Base-by-base conservation (phyloP, 2,113 vertebrate genomes). In the Lampris megalopsis region DNA sequence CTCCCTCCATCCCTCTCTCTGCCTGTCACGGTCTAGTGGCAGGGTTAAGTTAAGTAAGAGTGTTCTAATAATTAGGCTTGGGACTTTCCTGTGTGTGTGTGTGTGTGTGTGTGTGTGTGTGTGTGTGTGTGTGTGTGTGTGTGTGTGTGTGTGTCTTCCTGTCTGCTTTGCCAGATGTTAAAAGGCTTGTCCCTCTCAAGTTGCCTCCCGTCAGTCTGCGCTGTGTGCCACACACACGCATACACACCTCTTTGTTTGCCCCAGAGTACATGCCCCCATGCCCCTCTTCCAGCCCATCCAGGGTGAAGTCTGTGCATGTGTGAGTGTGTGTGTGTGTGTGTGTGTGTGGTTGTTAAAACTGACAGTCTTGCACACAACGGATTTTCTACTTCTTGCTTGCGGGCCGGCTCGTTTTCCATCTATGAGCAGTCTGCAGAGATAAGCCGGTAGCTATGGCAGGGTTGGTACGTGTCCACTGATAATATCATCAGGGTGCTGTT, bases 101-200 rank as follows among this genome's bases (percentile, higher is more conserved):
- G 86, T 90, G 92, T 93, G 94, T 71, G 75, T 53, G 64, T 79
- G 57, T 35, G 60, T 54, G 71, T 56, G 79, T 78, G 81, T 68
- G 77, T 73, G 73, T 54, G 71, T 13, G 53, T 13, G 53, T 13
- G 11, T 54, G 53, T 54, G 53, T 54, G 53, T 13, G 53, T n/a
- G 53, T 82, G 75, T 87, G 37, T 61, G 59, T 61, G 59, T 42
- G 59, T 35, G 60, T 62, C 9, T 63, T 84, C 84, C 83, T 93
- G 91, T 91, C 91, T 93, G 95, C 96, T 97, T 96, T 96, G 95
- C 96, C 96, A 99, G 96, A 98, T 97, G 96, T 96, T 96, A 95
- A 95, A 96, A 95, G 95, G 87, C 94, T 92, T 87, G 86, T 94
- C 94, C 89, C 92, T 93, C 83, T 88, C 85, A 93, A 91, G 92